These are phyloP conservation scores for Rynchops niger DNA, from an alignment of 2,113 vertebrate species.

Conservation along the genomic window DNA sequence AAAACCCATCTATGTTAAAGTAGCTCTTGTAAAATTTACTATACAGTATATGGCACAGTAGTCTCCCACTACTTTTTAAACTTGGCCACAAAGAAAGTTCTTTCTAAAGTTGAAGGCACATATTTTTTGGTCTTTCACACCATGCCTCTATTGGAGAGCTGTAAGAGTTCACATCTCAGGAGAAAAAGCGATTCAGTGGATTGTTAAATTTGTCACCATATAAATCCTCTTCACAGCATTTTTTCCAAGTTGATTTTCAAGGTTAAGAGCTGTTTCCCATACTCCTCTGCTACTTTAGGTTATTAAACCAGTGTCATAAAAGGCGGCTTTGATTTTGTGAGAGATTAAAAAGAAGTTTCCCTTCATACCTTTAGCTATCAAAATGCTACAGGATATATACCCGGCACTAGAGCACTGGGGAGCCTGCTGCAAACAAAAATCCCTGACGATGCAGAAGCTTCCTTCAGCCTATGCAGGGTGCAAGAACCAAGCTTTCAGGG, in stretches of 20 bases:
- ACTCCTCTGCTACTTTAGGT: not conserved
- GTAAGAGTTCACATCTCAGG: not conserved
- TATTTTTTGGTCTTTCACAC: not conserved
- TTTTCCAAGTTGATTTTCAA: slow-evolving; percentile 23
- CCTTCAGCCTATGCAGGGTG: not conserved
- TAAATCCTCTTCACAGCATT: slow-evolving; percentile 10
- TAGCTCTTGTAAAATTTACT: not conserved
- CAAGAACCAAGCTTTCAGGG: not conserved
- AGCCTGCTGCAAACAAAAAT: not conserved
- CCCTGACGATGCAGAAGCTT: not conserved
- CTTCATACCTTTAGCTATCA: not conserved
- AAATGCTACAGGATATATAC: not conserved
- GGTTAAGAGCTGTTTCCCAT: slow-evolving; percentile 32
- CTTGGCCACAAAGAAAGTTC: not conserved
- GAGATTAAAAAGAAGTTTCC: not conserved
- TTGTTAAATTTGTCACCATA: slow-evolving; percentile 30
- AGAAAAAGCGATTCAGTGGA: not conserved
- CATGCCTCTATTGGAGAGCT: not conserved
- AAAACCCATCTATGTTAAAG: fast-evolving
- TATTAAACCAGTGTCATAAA: slow-evolving; percentile 42
- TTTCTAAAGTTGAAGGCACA: not conserved
- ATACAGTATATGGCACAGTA: not conserved
- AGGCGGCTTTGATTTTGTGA: not conserved
- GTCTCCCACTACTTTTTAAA: not conserved
- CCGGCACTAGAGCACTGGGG: not conserved